Conservation (phyloP, 2,888 invertebrate genomes). For the Galerucella pusilla region DNA sequence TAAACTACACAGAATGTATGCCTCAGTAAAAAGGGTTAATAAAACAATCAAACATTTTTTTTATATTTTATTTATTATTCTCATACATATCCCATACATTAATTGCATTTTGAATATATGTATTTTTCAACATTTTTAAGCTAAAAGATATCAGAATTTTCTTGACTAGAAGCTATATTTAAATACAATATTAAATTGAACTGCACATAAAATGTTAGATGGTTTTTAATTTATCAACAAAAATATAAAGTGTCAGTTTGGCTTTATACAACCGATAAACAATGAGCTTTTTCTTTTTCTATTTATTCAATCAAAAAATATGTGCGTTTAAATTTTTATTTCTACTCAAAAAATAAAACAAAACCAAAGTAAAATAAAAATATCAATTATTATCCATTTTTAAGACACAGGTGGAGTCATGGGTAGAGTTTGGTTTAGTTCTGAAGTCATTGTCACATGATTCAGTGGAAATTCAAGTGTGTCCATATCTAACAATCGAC, state of each 20-base stretch:
- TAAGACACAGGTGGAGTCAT: too few species aligned
- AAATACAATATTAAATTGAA: conserved; percentile 56
- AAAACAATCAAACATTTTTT: conserved; percentile 27
- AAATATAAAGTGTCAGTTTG: conserved; percentile 57
- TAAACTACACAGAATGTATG: too few species aligned
- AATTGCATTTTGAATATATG: conserved; percentile 65
- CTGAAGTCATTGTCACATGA: too few species aligned
- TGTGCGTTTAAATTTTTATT: conserved; percentile 52
- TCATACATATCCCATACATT: conserved; percentile 69
- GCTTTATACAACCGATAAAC: conserved; percentile 49
- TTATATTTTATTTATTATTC: conserved; percentile 60
- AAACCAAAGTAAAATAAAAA: neutral
- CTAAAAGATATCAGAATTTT: conserved; percentile 62
- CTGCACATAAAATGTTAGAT: conserved; percentile 59
- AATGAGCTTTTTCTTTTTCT: conserved; percentile 49
- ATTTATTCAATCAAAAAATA: conserved; percentile 24
- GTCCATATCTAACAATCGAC: too few species aligned
- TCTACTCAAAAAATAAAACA: conserved; percentile 29
- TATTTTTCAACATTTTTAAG: conserved; percentile 64
- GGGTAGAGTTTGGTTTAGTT: too few species aligned
- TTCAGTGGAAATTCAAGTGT: too few species aligned
- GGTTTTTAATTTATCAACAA: conserved; percentile 53
- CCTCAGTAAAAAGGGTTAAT: neutral
- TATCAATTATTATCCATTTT: neutral
- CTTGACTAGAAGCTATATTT: conserved; percentile 60